A percentile compares a stretch with the other conserved stretches of the same genome.
phyloP scores from a whole-genome alignment of 2,888 invertebrate species.

The Diaphora mendica region DNA sequence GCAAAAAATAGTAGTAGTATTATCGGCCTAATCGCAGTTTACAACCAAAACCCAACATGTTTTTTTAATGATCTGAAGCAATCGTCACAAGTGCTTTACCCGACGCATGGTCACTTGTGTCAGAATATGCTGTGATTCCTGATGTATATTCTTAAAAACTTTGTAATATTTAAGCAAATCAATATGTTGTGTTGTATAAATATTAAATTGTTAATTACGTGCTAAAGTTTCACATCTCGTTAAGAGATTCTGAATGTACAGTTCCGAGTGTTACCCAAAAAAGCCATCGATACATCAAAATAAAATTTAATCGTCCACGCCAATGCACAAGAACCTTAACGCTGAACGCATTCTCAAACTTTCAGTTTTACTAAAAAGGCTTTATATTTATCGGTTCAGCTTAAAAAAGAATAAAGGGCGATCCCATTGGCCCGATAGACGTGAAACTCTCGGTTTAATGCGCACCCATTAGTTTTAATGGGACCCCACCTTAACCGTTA shows the following conservation, averaged over 20 bases:
- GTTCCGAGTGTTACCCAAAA: constrained; percentile 7
- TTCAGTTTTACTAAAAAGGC: constrained; percentile 54
- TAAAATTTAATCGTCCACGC: constrained; percentile 23
- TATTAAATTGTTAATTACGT: neutral
- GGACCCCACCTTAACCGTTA: constrained; percentile 51
- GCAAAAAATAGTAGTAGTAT: no score
- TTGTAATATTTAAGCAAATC: no score
- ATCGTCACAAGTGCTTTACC: no score
- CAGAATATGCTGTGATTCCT: no score
- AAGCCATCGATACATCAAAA: constrained; percentile 21
- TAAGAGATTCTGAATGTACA: neutral
- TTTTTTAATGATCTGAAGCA: no score
- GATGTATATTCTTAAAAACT: no score
- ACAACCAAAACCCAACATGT: no score
- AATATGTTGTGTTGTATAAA: no score
- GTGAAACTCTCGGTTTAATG: constrained; percentile 59
- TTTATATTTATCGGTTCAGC: constrained; percentile 51
- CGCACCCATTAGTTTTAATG: constrained; percentile 69
- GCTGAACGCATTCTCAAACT: constrained; percentile 35
- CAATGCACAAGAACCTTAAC: constrained; percentile 29
- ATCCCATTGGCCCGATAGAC: constrained; percentile 63
- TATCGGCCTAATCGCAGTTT: no score
- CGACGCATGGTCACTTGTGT: no score
- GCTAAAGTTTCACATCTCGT: neutral
- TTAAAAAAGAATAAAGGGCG: constrained; percentile 53